Evolutionary conservation across 2,797 vertebrate species (phyloP), one percentile per base, ranked within the genome.

Genomic region (Scyliorhinus canicula): DNA sequence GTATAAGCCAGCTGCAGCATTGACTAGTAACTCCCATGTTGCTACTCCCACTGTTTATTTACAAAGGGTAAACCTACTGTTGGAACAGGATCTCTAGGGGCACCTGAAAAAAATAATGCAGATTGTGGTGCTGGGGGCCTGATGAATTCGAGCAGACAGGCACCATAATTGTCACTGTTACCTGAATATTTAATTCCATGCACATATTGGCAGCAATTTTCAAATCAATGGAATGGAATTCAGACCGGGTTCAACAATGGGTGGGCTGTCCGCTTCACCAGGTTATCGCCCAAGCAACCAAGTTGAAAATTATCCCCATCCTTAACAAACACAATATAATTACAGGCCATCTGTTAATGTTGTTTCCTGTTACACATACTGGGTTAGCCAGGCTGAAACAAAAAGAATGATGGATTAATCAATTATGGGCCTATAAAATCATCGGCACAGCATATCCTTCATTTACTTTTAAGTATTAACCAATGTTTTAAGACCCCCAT

Each of bases 331-430:
- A n/a, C 86, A 60, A 40, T 44, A 63, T 65, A 63, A 65, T 63
- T 91, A 91, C 57, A 91, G 57, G 57, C 57, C 88, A 91, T 91
- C 88, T 91, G 57, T 91, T 91, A 91, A 40, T 65, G 88, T 91
- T 91, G 88, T 63, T 65, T 65, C 21, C n/a, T 91, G 21, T 91
- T 91, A 44, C n/a, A 40, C 57, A 65, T 65, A 28, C n/a, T 63
- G 57, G 88, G 65, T 91, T 65, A 91, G 7, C 65, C 57, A 65
- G 88, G 57, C 60, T 65, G 88, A 65, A 91, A 65, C 57, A 60
- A 60, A 91, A 65, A 21, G n/a, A 44, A 44, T 88, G 16, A n/a
- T 57, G 55, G 5, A 52, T n/a, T n/a, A 91, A 91, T 65, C 7
- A 91, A 91, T n/a, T 63, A 63, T 65, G 65, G 88, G 2, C 52